A percentile compares a stretch with the other conserved stretches of the same genome.
These are phyloP conservation scores for Zaprionus camerounensis DNA, from an alignment of 1,140 invertebrate genomes.

Conservation along the genomic window DNA sequence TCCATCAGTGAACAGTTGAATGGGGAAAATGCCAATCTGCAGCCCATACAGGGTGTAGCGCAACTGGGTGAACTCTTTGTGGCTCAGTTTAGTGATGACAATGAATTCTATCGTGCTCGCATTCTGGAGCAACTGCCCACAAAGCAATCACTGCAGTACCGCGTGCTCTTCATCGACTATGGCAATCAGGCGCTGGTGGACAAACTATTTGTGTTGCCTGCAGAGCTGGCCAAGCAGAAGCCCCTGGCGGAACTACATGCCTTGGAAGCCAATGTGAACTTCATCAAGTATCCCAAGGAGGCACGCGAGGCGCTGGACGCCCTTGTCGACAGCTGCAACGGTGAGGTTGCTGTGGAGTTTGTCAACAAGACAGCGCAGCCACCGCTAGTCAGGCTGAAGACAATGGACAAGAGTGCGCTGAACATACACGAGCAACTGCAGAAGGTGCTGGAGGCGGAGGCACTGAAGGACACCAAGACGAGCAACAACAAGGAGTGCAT, in stretches of 20 bases:
- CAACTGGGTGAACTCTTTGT: constrained; percentile 60
- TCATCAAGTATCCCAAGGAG: constrained; percentile 51
- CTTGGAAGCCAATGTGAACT: constrained; percentile 80
- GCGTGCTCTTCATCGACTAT: constrained; percentile 90
- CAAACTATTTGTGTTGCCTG: constrained; percentile 87
- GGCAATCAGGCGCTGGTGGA: constrained; percentile 87
- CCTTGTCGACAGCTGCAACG: constrained; percentile 75
- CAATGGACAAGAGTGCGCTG: constrained; percentile 49
- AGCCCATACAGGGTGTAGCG: constrained; percentile 24
- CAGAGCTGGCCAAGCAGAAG: constrained; percentile 86
- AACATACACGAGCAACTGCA: constrained; percentile 67
- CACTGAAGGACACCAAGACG: constrained; percentile 23
- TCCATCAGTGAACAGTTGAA: constrained; percentile 61
- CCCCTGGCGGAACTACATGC: constrained; percentile 87
- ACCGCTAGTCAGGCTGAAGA: constrained; percentile 49
- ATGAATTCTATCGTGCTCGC: constrained; percentile 64
- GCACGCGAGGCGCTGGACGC: constrained; percentile 54
- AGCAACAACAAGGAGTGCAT: constrained; percentile 58
- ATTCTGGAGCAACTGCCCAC: constrained; percentile 58
- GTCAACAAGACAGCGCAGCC: constrained; percentile 52
- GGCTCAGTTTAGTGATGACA: constrained; percentile 58
- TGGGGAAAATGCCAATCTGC: constrained; percentile 12
- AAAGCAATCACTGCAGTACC: constrained; percentile 62
- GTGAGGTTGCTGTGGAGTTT: constrained; percentile 70
- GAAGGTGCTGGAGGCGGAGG: constrained; percentile 49